phyloP scores from a whole-genome alignment of 2,113 vertebrate species.

The Pristiophorus japonicus region DNA sequence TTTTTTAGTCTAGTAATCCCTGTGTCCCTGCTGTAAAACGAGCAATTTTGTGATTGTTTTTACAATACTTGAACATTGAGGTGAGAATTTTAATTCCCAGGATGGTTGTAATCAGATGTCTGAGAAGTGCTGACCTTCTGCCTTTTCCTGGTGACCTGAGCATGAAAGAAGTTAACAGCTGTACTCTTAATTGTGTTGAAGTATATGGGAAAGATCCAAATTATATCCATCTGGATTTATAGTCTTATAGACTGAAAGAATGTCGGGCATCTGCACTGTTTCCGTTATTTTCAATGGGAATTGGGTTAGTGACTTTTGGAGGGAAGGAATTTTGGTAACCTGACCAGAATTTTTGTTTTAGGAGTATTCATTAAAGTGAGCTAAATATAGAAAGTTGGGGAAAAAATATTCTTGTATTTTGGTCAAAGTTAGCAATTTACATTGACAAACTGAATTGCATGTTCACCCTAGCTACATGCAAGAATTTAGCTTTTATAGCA shows the following conservation, averaged over 20 bases:
- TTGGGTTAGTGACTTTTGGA: not conserved
- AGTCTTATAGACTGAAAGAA: not conserved
- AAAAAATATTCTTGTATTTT: not conserved
- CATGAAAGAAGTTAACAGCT: conserved; percentile 1
- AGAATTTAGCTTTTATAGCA: not conserved
- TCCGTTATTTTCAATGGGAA: conserved; percentile 9
- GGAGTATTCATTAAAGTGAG: not conserved
- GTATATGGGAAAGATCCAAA: conserved; percentile 5
- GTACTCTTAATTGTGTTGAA: not conserved
- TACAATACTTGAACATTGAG: not conserved
- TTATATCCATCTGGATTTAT: not conserved
- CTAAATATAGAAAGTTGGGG: not conserved
- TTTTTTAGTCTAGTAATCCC: too few relatives aligned
- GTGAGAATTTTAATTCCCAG: not conserved
- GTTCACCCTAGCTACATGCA: not conserved
- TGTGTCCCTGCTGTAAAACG: not conserved
- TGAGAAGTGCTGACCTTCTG: not conserved
- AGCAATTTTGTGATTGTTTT: not conserved
- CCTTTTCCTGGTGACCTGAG: not conserved
- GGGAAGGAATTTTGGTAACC: not conserved
- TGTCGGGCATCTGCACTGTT: conserved; percentile 17
- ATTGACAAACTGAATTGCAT: not conserved
- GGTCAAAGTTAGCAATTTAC: not conserved
- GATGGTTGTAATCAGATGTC: not conserved
- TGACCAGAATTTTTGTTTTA: not conserved